These are phyloP conservation scores for Lasioglossum albipes DNA, from an alignment of 1,140 invertebrate genomes.

Conservation along the genomic window DNA sequence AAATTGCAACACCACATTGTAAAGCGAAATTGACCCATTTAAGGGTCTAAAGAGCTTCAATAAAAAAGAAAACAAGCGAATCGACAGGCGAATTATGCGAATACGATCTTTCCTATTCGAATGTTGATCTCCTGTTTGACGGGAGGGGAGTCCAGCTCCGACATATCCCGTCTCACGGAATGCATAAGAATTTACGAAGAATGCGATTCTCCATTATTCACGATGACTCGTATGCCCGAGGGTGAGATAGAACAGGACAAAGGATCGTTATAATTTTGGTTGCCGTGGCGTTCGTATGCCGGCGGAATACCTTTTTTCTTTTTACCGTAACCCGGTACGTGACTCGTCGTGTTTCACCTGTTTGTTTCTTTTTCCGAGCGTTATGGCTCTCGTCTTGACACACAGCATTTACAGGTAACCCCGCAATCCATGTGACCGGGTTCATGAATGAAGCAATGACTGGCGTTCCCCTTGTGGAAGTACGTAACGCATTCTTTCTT, in stretches of 20 bases:
- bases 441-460: background rate
- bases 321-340: conserved; percentile 21
- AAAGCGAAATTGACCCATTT: too few relatives aligned
- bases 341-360: conserved; percentile 38
- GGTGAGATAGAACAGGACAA: conserved; percentile 55
- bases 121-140: background rate
- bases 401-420: background rate
- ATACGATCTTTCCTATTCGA: background rate
- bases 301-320: conserved; percentile 48
- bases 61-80: too few relatives aligned
- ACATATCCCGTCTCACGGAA: conserved; percentile 70
- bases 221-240: conserved; percentile 56
- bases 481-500: background rate
- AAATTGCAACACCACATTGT: too few relatives aligned
- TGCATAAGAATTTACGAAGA: conserved; percentile 77
- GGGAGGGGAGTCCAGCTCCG: conserved; percentile 11
- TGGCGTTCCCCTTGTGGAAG: background rate
- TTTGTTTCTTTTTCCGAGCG: background rate
- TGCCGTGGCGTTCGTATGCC: conserved; percentile 60
- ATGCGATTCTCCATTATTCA: conserved; percentile 74
- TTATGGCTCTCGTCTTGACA: background rate
- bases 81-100: too few relatives aligned
- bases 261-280: conserved; percentile 74
- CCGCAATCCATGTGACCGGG: background rate
- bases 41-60: too few relatives aligned